A percentile compares a stretch with the other conserved stretches of the same genome.
Evolutionary conservation across 2,888 invertebrate genomes (phyloP).

Genomic region (Ochropleura plecta): DNA sequence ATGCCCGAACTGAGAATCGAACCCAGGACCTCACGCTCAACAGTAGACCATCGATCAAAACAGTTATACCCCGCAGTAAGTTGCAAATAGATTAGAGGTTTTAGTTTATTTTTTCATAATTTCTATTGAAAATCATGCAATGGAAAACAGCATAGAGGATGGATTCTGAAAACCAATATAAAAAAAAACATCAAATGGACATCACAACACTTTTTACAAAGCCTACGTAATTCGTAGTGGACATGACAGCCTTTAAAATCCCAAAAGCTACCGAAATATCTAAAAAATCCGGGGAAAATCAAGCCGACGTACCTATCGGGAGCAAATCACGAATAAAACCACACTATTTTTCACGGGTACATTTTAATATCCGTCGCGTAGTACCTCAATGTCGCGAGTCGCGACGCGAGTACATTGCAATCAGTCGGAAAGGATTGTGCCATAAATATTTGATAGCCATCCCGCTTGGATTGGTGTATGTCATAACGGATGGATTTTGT

Average conservation of each 20-base stretch:
- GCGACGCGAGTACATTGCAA: conserved; percentile 62
- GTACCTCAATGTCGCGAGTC: conserved; percentile 71
- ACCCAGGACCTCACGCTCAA: no score
- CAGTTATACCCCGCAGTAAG: no score
- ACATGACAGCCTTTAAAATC: neutral
- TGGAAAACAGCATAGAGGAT: neutral
- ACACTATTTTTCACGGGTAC: conserved; percentile 42
- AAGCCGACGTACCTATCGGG: conserved; percentile 1
- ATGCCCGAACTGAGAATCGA: no score
- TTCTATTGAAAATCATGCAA: neutral
- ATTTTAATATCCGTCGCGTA: conserved; percentile 62
- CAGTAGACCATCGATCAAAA: no score
- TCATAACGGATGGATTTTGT: conserved; percentile 48
- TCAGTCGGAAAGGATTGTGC: conserved; percentile 73
- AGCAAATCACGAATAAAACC: conserved; percentile 18
- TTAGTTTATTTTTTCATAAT: no score
- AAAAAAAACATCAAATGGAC: neutral
- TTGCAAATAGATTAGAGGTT: no score
- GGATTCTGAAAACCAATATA: neutral
- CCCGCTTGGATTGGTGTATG: conserved; percentile 34
- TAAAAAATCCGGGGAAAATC: neutral
- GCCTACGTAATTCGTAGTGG: neutral
- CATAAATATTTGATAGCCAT: conserved; percentile 72
- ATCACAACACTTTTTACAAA: neutral
- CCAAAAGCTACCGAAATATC: neutral